Evolutionary conservation across 1,140 invertebrate species (phyloP), one percentile per base, ranked within the genome.

Genomic region (Telenomus remus): DNA sequence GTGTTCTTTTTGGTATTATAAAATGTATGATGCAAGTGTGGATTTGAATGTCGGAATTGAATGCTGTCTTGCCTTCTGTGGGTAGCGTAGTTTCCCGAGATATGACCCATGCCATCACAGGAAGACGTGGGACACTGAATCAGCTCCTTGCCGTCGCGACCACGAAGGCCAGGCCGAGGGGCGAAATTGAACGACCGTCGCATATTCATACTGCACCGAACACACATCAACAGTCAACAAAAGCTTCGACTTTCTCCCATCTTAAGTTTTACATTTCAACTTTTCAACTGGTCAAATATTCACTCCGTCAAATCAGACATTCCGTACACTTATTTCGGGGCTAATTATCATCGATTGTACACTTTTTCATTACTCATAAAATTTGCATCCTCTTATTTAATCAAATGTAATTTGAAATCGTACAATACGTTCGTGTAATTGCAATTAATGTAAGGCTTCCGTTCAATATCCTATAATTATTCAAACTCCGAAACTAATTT

Each of bases 31-130:
- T 76, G 79, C 79, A 76, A 72, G 72, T 63, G 76, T 82, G 63
- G 77, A 78, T 82, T 79, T 79, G 77, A 81, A 80, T 79, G 80
- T 76, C 50, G 70, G 74, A 80, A 81, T 71, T 82, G 77, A 82
- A 85, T 84, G 80, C 83, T 81, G 85, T 86, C 88, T 89, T 89
- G 90, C 90, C 90, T 92, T 87, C 92, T 89, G 86, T 93, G 93
- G 82, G 92, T 93, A 86, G 91, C 90, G 89, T 93, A 94, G 90
- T 93, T 94, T 84, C 91, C 92, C 81, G 91, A 93, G 82, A 93
- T 86, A 88, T 93, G 92, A 80, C 92, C 92, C 89, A 91, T 91
- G 85, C 93, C 93, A 89, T 94, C 92, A 88, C 93, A 94, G 79
- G 91, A 91, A 72, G 91, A 91, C 63, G 91, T 93, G 60, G 93